These are phyloP conservation scores for Ectemnius cavifrons DNA, from an alignment of 2,888 invertebrate species.

Conservation along the genomic window DNA sequence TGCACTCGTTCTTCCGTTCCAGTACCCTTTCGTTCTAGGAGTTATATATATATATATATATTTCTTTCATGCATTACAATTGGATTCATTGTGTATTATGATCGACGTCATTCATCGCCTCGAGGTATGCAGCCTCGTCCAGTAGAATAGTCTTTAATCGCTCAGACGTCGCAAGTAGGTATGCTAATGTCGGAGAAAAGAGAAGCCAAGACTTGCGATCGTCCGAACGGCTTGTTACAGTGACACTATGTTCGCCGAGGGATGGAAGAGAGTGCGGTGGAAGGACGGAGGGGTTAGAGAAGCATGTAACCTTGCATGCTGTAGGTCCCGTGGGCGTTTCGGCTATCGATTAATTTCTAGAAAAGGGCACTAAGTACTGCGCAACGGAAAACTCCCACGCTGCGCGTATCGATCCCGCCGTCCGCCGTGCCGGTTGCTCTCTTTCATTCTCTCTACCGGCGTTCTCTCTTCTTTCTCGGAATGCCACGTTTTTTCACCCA, in stretches of 20 bases:
- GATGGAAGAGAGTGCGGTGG: neutral
- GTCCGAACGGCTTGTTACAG: neutral
- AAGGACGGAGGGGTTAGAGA: neutral
- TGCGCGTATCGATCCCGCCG: conserved; percentile 58
- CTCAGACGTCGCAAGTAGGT: neutral
- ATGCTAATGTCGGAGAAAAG: neutral
- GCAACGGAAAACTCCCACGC: conserved; percentile 56
- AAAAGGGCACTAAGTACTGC: conserved; percentile 51
- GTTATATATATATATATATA: no score
- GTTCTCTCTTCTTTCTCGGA: conserved; percentile 43
- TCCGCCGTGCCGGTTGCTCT: conserved; percentile 3
- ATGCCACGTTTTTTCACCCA: conserved; percentile 31
- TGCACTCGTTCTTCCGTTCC: no score
- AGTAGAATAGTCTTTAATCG: neutral
- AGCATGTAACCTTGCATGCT: conserved; percentile 4
- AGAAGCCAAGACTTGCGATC: neutral
- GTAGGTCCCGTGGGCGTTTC: conserved; percentile 34
- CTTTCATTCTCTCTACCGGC: conserved; percentile 11
- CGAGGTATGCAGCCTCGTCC: neutral
- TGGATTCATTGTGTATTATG: no score
- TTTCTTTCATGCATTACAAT: no score
- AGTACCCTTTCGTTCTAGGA: no score
- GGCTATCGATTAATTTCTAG: conserved; percentile 55
- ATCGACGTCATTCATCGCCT: neutral
- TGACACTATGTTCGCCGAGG: neutral